These are phyloP conservation scores for Trogon melanurus DNA, from an alignment of 2,113 vertebrate species.

Conservation along the genomic window DNA sequence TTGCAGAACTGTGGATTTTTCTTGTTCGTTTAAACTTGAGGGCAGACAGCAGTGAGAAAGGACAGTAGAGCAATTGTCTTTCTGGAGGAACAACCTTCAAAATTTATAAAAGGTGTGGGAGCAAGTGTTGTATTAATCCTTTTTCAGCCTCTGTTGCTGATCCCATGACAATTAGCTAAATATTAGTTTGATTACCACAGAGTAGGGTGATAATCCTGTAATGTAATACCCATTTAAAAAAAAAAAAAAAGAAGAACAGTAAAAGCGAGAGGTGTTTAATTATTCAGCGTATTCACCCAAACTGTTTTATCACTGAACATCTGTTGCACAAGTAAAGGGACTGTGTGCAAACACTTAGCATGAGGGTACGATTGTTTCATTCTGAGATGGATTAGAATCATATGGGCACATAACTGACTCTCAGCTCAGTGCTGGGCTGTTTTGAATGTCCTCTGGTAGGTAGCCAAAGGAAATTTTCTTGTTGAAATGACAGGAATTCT, in stretches of 20 bases:
- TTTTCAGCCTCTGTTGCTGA: not conserved
- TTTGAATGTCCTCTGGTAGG: conserved; percentile 14
- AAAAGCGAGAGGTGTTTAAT: not conserved
- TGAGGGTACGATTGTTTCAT: not conserved
- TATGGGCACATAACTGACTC: not conserved
- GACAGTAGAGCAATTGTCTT: not conserved
- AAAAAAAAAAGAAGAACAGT: not conserved
- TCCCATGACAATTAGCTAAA: not conserved
- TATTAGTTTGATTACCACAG: not conserved
- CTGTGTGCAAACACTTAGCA: not conserved
- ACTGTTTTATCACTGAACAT: not conserved
- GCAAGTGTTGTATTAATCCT: not conserved
- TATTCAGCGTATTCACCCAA: not conserved
- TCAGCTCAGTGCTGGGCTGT: not conserved
- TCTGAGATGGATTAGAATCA: not conserved
- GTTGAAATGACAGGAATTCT: conserved; percentile 45
- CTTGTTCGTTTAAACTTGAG: not conserved
- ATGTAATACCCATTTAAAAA: not conserved
- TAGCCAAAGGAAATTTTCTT: conserved; percentile 27
- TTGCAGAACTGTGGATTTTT: not conserved
- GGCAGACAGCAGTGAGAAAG: not conserved
- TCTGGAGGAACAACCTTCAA: not conserved
- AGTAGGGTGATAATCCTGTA: not conserved
- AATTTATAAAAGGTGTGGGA: not conserved
- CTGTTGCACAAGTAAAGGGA: not conserved